These are phyloP conservation scores for Varanus salvator DNA, from an alignment of 2,113 vertebrate genomes.

Conservation along the genomic window DNA sequence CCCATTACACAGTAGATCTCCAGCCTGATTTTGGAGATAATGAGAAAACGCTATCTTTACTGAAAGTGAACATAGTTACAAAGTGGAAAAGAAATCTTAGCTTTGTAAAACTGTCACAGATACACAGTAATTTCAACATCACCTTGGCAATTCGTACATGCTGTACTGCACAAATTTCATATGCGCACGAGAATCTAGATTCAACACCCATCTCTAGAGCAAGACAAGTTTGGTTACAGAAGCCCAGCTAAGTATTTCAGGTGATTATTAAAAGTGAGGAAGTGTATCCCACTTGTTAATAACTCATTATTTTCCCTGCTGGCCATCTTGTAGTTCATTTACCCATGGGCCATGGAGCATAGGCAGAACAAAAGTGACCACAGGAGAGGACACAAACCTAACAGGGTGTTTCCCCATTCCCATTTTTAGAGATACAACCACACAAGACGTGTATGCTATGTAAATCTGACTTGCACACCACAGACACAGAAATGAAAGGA, in stretches of 20 bases:
- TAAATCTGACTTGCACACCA: not conserved
- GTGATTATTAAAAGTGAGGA: not conserved
- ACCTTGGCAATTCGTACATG: not conserved
- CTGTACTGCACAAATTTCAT: not conserved
- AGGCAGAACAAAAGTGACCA: not conserved
- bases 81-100: constrained; percentile 31
- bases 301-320: not conserved
- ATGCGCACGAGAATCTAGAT: not conserved
- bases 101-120: constrained; percentile 37
- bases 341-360: not conserved
- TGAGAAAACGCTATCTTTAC: constrained; percentile 33
- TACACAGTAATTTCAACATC: not conserved
- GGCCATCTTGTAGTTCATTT: not conserved
- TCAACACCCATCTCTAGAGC: not conserved
- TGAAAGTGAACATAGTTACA: constrained; percentile 36
- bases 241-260: not conserved
- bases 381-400: not conserved
- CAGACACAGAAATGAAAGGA: not conserved
- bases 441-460: not conserved
- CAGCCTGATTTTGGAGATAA: constrained; percentile 55
- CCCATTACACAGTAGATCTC: constrained; percentile 55
- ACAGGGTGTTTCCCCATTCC: too few relatives aligned
- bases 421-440: not conserved
- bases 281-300: rapidly evolving
- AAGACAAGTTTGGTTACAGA: constrained; percentile 12